Evolutionary conservation across 2,113 vertebrate species (phyloP), one percentile per base, ranked within the genome.

Genomic region (Sminthopsis crassicaudata): DNA sequence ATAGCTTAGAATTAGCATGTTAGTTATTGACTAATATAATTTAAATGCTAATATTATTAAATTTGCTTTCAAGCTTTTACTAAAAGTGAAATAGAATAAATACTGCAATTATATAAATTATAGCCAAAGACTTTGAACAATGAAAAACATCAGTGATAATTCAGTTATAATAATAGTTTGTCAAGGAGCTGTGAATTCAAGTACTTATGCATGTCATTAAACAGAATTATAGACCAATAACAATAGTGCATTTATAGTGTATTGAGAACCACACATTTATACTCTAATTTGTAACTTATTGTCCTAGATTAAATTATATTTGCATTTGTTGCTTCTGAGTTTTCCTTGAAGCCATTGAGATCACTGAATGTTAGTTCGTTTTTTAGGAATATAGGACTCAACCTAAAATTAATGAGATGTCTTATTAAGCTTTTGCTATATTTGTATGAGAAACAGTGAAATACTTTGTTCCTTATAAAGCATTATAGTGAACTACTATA

Each of bases 1-100:
- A 91, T 93, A 91, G 24, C 51, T 94, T 95, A 91, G 46, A 94
- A 91, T 42, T 42, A 93, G 92, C 25, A 90, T 42, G 92, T 84
- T 67, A 53, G 46, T 90, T 25, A 30, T 84, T 42, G 67, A 84
- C n/a, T 84, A 42, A 84, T 84, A 23, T 46, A 42, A 46, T 95
- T 94, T 60, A 67, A 53, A 14, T 84, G 16, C 84, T 89, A 94
- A n/a, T 55, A 50, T 67, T 46, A 46, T 67, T 53, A 50, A 46
- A n/a, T 90, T 84, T 95, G 88, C n/a, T 92, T 95, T 88, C 90
- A 53, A 50, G n/a, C 30, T 91, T 93, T 6, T 53, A 52, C 90
- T 91, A 50, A 84, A 93, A 91, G 52, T 91, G 16, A 9, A 84
- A 26, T 92, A 84, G 48, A 42, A 89, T 6, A 90, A 14, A 88